Conservation (phyloP, 2,113 vertebrate species). For the Aepyceros melampus region DNA sequence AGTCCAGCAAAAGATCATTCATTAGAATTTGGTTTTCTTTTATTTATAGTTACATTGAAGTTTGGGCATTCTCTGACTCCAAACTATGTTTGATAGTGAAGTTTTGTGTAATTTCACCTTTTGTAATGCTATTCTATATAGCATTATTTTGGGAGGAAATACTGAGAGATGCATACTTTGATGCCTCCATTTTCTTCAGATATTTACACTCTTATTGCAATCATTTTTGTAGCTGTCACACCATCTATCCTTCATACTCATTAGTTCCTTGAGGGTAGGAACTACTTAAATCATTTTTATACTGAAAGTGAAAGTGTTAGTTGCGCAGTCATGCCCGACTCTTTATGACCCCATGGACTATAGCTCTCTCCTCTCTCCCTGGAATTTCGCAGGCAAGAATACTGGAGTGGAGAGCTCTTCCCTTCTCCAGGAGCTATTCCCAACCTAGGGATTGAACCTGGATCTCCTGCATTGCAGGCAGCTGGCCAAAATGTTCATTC, state of each 20-base stretch:
- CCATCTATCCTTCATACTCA: background rate
- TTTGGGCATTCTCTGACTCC: background rate
- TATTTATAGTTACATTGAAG: background rate
- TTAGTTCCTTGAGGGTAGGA: background rate
- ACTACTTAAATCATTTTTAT: background rate
- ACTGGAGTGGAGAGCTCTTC: background rate
- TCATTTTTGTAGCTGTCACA: background rate
- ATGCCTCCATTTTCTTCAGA: background rate
- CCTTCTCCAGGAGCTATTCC: background rate
- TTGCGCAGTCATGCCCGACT: fast-evolving
- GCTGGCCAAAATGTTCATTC: background rate
- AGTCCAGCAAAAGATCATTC: background rate
- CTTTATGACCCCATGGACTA: background rate
- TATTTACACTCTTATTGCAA: background rate
- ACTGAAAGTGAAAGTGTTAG: background rate
- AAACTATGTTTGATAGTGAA: background rate
- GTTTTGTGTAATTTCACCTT: background rate
- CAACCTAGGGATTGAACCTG: background rate
- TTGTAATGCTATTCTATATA: background rate
- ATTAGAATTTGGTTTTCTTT: background rate
- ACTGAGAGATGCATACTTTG: background rate
- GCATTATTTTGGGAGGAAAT: background rate
- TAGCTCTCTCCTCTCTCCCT: background rate
- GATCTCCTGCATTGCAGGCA: background rate
- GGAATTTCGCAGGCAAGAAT: background rate